These are phyloP conservation scores for Plagodis pulveraria DNA, from an alignment of 2,888 invertebrate genomes.

Conservation along the genomic window DNA sequence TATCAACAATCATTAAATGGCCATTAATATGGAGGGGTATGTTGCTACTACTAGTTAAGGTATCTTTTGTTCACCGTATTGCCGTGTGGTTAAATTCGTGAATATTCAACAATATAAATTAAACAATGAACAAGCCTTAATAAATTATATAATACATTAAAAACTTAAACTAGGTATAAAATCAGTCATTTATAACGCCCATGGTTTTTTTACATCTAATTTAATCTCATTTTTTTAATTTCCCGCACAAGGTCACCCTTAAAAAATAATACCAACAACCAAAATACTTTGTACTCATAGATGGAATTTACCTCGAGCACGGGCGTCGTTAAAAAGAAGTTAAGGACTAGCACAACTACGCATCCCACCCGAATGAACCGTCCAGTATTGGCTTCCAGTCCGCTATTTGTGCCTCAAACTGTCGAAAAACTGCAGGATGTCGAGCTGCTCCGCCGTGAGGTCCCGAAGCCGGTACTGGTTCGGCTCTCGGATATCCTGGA, in stretches of 20 bases:
- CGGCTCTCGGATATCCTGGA: slow-evolving; percentile 51
- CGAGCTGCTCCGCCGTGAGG: slow-evolving; percentile 44
- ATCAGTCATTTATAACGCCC: slow-evolving; percentile 24
- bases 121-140: slow-evolving; percentile 15
- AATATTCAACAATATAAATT: not conserved
- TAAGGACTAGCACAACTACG: slow-evolving; percentile 19
- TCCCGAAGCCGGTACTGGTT: slow-evolving; percentile 40
- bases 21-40: no score
- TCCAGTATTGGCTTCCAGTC: not conserved
- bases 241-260: slow-evolving; percentile 1
- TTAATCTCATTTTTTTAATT: slow-evolving; percentile 7
- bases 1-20: no score
- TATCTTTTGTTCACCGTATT: no score
- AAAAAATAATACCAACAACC: slow-evolving; percentile 9
- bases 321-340: slow-evolving; percentile 8
- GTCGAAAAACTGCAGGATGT: slow-evolving; percentile 59
- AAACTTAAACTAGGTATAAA: slow-evolving; percentile 23
- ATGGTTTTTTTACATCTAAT: slow-evolving; percentile 12
- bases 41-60: no score
- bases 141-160: slow-evolving; percentile 27
- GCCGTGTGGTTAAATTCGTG: no score
- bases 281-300: slow-evolving; percentile 22
- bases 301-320: slow-evolving; percentile 4
- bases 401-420: slow-evolving; percentile 26
- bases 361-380: not conserved